Evolutionary conservation across 1,140 invertebrate genomes (phyloP), one percentile per base, ranked within the genome.

Genomic region (Drosophila nigromelanica): DNA sequence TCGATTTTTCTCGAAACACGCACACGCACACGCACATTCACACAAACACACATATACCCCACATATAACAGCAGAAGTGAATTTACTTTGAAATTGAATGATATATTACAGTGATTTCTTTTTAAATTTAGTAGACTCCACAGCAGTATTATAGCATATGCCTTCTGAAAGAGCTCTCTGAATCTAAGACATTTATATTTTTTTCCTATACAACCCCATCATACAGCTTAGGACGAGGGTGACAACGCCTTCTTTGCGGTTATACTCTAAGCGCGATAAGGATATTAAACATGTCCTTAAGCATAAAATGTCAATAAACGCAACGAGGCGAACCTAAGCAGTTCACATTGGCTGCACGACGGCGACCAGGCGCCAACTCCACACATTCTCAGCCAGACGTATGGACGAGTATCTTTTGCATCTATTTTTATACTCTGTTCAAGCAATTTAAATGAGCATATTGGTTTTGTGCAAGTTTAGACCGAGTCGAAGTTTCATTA

Each of bases 211-310:
- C 39, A n/a, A 15, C 4, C 35, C 35, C 51, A n/a, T 21, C 6
- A n/a, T 30, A 15, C 30, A 30, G 33, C 43, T 37, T 12, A 51
- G 55, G 11, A 50, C 45, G 21, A 52, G 11, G 12, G 43, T 35
- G 47, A 24, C n/a, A 45, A 37, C 18, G 55, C 37, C 33, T 18
- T 48, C 43, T 30, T 39, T 48, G 56, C 43, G 33, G 30, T 73
- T 37, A 21, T 27, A 50, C 50, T 35, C 24, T 35, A 43, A 63
- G 73, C 55, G 73, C 82, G 62, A 64, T 68, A 51, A 67, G 69
- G 79, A 87, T 83, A 89, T 83, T 83, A 82, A 87, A 85, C 73
- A 79, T 89, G 83, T 82, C 78, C 82, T 87, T 79, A 79, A 87
- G 79, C 82, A 76, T 75, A 85, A 86, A 85, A 86, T 85, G 81